A percentile compares a stretch with the other conserved stretches of the same genome.
These are phyloP conservation scores for Onchidella celtica DNA, from an alignment of 2,888 invertebrate species.

Conservation along the genomic window DNA sequence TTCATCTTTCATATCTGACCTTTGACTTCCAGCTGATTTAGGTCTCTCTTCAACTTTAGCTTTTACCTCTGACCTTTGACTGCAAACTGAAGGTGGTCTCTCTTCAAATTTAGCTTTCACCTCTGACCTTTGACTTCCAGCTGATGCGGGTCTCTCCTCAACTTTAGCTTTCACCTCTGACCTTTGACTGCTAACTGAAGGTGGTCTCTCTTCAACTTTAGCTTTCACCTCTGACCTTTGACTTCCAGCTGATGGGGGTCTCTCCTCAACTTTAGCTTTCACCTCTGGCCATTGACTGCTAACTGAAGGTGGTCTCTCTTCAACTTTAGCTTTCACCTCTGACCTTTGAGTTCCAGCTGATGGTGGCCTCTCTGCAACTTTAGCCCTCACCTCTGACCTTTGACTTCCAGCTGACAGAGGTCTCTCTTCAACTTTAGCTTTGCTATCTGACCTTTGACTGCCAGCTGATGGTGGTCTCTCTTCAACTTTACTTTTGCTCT, in stretches of 20 bases:
- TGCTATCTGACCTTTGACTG: too few relatives aligned
- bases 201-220: neutral
- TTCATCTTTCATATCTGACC: too few relatives aligned
- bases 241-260: neutral
- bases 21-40: constrained; percentile 12
- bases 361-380: constrained; percentile 23
- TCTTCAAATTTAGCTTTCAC: neutral
- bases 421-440: too few relatives aligned
- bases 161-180: constrained; percentile 8
- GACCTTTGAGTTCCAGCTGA: neutral
- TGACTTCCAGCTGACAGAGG: too few relatives aligned
- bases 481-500: too few relatives aligned
- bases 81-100: neutral
- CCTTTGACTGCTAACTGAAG: neutral
- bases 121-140: neutral
- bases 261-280: neutral
- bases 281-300: neutral
- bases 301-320: neutral
- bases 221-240: neutral
- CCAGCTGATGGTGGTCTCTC: too few relatives aligned
- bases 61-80: constrained; percentile 1
- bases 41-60: constrained; percentile 26
- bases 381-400: constrained; percentile 10
- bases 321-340: neutral
- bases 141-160: neutral